A percentile compares a stretch with the other conserved stretches of the same genome.
These are phyloP conservation scores for Drosophila auraria DNA, from an alignment of 1,140 invertebrate species.

Conservation along the genomic window DNA sequence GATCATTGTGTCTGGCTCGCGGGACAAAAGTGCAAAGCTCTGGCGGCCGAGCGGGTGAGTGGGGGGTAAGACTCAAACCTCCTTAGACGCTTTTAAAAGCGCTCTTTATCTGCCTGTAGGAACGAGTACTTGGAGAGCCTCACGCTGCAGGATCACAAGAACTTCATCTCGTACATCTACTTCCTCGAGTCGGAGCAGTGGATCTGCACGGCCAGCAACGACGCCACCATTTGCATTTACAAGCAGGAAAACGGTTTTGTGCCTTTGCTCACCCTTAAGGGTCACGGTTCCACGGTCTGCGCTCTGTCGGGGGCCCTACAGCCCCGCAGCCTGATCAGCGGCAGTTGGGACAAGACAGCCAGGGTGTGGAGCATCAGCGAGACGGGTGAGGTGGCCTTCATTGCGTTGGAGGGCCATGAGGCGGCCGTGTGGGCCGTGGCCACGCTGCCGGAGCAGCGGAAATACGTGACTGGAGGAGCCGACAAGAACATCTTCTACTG, in stretches of 20 bases:
- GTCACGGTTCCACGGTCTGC: conserved; percentile 91
- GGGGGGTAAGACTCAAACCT: background rate
- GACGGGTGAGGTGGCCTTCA: conserved; percentile 86
- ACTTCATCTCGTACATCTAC: conserved; percentile 93
- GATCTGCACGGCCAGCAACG: conserved; percentile 94
- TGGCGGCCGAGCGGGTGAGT: conserved; percentile 92
- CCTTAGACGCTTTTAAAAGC: background rate
- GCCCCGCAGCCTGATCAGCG: conserved; percentile 86
- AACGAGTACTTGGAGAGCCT: conserved; percentile 87
- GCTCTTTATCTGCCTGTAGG: conserved; percentile 79
- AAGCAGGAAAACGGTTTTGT: conserved; percentile 87
- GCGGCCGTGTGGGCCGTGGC: conserved; percentile 96
- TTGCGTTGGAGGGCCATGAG: conserved; percentile 90
- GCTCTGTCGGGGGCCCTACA: conserved; percentile 85
- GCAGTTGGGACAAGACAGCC: conserved; percentile 96
- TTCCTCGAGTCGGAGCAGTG: conserved; percentile 92
- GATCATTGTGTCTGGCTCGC: conserved; percentile 92
- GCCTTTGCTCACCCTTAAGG: conserved; percentile 89
- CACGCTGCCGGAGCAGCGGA: conserved; percentile 86
- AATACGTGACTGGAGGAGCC: conserved; percentile 94
- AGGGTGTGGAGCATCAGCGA: conserved; percentile 91
- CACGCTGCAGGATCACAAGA: conserved; percentile 92
- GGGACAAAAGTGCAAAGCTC: conserved; percentile 93
- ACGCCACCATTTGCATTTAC: conserved; percentile 93
- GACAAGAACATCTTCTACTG: conserved; percentile 96